Evolutionary conservation across 1,140 invertebrate genomes (phyloP).

Genomic region (Drosophila seguyi): DNA sequence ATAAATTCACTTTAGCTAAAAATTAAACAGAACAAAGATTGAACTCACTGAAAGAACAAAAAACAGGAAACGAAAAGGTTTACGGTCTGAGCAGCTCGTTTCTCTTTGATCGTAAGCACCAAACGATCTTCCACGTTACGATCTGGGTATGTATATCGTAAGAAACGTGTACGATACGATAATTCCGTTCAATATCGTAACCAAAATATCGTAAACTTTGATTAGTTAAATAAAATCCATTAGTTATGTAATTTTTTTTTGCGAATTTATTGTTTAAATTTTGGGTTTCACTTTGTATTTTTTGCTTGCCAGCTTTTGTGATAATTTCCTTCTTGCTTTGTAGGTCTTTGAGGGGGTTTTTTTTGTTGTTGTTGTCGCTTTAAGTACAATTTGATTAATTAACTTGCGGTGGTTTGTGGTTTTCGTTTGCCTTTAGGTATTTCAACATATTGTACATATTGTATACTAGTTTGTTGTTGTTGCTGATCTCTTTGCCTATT

Average conservation of each 20-base stretch:
- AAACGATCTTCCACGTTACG: background rate
- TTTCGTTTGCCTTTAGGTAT: slow-evolving; percentile 56
- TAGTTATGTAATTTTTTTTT: slow-evolving; percentile 4
- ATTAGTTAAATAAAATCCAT: background rate
- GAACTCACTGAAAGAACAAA: background rate
- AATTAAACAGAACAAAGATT: background rate
- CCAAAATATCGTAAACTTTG: background rate
- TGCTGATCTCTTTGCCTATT: slow-evolving; percentile 48
- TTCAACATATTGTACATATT: slow-evolving; percentile 38
- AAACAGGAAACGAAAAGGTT: background rate
- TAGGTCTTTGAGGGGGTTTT: background rate
- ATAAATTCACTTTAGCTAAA: slow-evolving; percentile 40
- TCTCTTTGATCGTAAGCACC: no score
- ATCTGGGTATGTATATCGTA: no score
- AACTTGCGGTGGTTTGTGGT: slow-evolving; percentile 72
- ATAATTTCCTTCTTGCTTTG: slow-evolving; percentile 39
- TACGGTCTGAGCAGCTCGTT: no score
- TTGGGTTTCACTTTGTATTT: slow-evolving; percentile 35
- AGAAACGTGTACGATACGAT: no score
- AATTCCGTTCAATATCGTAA: background rate
- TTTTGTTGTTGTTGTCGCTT: slow-evolving; percentile 7
- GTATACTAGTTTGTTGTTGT: slow-evolving; percentile 62
- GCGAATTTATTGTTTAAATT: slow-evolving; percentile 36
- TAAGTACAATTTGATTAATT: slow-evolving; percentile 75
- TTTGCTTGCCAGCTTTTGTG: slow-evolving; percentile 25